Evolutionary conservation across 1,140 invertebrate genomes (phyloP), one percentile per base, ranked within the genome.

Genomic region (Pogonognathellus flavescens): DNA sequence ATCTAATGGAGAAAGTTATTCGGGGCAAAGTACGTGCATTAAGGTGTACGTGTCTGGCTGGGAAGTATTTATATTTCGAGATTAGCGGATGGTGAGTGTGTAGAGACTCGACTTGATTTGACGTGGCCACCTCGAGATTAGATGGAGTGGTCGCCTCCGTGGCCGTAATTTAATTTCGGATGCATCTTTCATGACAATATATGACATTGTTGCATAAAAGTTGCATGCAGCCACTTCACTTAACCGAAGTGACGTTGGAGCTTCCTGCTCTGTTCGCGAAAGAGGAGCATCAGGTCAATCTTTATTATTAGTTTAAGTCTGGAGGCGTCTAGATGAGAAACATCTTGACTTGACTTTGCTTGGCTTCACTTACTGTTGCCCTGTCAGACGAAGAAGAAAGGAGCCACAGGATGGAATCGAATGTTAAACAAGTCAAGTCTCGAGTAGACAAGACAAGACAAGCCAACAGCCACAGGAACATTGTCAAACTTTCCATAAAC

Each of bases 401-500:
- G 31, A 41, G 53, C 53, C 25, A 18, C 25, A 76, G 70, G n/a
- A 16, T 25, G 70, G 41, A 76, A 76, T 76, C 70, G 31, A 76
- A 76, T 76, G 70, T 76, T 49, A 76, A 31, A 49, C 70, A 76
- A 76, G 22, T 76, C 70, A 72, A 72, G 22, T 72, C 66, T 49
- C 14, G 11, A 1, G 20, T 13, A 70, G 66, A 70, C 66, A n/a
- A 76, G 70, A 76, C 70, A 76, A 76, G 70, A 76, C 70, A 76
- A 76, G 70, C 70, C 70, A 76, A 76, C 70, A 76, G 70, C 70
- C 70, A 76, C 70, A 76, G 70, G 70, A 76, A 76, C 70, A 76
- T 76, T 76, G 70, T 76, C 70, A 76, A 76, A 76, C 70, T 76
- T 76, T 76, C 70, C 70, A 76, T 76, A 76, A 76, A 76, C 70